Percentiles rank a stretch among this genome's conserved stretches.
Conservation (phyloP, 2,888 invertebrate species). For the Tuberolachnus salignus region DNA sequence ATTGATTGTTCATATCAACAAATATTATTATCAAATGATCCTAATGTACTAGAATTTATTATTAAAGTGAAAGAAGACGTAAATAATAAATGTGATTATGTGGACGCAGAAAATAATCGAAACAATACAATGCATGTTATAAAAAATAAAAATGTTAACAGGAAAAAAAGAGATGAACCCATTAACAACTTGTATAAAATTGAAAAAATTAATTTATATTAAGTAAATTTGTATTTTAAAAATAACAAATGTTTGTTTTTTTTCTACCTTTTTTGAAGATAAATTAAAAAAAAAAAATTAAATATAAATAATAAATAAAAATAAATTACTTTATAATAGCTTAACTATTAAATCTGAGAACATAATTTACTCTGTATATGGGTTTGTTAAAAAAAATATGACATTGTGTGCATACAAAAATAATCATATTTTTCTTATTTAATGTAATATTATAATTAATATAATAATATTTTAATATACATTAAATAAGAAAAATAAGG, state of each 20-base stretch:
- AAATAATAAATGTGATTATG: constrained; percentile 45
- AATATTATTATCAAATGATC: constrained; percentile 49
- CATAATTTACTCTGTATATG: no score
- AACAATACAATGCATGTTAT: constrained; percentile 24
- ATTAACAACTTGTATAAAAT: constrained; percentile 50
- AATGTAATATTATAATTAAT: no score
- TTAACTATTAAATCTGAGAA: no score
- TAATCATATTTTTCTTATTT: no score
- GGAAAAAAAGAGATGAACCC: constrained; percentile 39
- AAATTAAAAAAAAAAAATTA: no score
- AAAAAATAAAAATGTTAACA: constrained; percentile 34
- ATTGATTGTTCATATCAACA: constrained; percentile 54
- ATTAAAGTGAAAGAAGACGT: constrained; percentile 42
- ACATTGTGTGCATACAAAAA: no score
- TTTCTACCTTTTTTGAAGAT: neutral
- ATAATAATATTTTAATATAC: no score
- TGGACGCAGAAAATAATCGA: constrained; percentile 26
- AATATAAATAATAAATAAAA: no score
- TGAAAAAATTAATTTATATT: constrained; percentile 53
- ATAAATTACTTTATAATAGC: no score
- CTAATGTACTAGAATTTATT: constrained; percentile 47
- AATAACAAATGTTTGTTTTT: neutral
- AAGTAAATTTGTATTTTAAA: constrained; percentile 26
- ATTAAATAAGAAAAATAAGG: no score
- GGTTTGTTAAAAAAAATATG: no score